Base-by-base conservation (phyloP, 2,888 invertebrate species). In the Drosophila macrospina region DNA sequence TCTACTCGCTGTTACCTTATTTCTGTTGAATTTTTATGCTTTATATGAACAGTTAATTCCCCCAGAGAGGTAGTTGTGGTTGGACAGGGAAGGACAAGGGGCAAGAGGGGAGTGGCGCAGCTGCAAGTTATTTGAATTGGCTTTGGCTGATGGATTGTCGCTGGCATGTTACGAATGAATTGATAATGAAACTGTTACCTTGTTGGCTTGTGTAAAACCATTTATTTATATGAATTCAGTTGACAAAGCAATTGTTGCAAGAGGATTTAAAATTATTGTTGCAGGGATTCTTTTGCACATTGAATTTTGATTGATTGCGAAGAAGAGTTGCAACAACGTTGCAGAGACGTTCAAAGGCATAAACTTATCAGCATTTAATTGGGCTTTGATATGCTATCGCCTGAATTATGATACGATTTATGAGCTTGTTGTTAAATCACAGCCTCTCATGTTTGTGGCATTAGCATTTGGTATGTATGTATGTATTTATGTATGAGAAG, bases 61-160 rank as follows among this genome's bases (percentile, higher is more conserved):
- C 39, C 28, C 37, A 15, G 42, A 28, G 30, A 8, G 11, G 8
- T 13, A 8, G 8, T 2, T n/a, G 30, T 5, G 16, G 6, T n/a
- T n/a, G 28, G 7, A n/a, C 20, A 20, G 2, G 20, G 20, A 20
- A 3, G 20, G 20, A 3, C 20, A 20, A n/a, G n/a, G 6, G 16
- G 16, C 6, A 8, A 37, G 10, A 16, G 2, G 3, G 20, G 20
- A 20, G 2, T 16, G 16, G 4, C 15, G 16, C 30, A 41, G 13
- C 32, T 41, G 50, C 30, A 54, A 52, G 37, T 30, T 78, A 54
- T 69, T 74, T 65, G 78, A 78, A 75, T 78, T 75, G 74, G 69
- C 50, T 69, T 64, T 52, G 28, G 57, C 59, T 61, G 63, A 74
- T 74, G 75, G 56, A 60, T 69, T 74, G 74, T 54, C 56, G 57